phyloP scores from a whole-genome alignment of 2,888 invertebrate genomes.

The Machimus rusticus region DNA sequence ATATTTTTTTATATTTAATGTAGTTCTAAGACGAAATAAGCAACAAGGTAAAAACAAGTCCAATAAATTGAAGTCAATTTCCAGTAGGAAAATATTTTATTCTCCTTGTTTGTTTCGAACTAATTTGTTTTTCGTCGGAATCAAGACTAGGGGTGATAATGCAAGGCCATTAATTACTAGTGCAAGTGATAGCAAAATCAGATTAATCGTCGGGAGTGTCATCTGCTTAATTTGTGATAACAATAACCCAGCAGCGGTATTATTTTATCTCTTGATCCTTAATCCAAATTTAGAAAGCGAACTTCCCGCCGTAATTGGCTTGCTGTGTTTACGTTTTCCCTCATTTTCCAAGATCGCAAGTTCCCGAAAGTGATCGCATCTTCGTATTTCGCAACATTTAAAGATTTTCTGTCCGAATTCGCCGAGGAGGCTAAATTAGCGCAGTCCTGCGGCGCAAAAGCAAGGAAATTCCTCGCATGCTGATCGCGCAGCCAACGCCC shows the following conservation, averaged over 20 bases:
- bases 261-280: neutral
- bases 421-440: neutral
- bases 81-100: too few relatives aligned
- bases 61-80: too few relatives aligned
- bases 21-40: too few relatives aligned
- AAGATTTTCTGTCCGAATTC: neutral
- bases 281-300: neutral
- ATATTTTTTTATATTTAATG: too few relatives aligned
- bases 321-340: neutral
- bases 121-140: too few relatives aligned
- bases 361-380: neutral
- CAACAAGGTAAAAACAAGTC: too few relatives aligned
- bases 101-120: too few relatives aligned
- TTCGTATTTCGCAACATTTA: neutral
- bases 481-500: slow-evolving; percentile 20
- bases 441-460: neutral
- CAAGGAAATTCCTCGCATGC: neutral
- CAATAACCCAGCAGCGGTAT: neutral
- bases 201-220: neutral
- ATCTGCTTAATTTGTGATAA: neutral
- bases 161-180: neutral
- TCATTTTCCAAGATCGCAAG: neutral
- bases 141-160: too few relatives aligned
- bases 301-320: neutral
- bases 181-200: neutral